Evolutionary conservation across 2,888 invertebrate species (phyloP).

Genomic region (Dolichomitus sp.): DNA sequence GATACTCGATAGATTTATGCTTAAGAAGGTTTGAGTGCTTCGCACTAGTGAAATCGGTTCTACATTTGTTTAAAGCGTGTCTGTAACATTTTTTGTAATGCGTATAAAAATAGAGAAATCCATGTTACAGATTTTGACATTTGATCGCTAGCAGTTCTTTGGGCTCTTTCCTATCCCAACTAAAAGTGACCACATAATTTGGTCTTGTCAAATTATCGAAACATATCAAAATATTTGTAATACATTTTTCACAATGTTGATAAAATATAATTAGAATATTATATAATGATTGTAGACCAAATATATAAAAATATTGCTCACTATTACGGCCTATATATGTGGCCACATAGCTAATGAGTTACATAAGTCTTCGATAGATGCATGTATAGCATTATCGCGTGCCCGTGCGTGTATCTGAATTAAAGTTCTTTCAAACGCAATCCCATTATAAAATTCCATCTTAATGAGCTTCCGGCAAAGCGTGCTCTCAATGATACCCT

Average conservation of each 20-base stretch:
- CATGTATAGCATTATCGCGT: background rate
- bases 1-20: slow-evolving; percentile 8
- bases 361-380: slow-evolving; percentile 48
- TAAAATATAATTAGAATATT: too few species aligned
- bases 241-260: too few species aligned
- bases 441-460: slow-evolving; percentile 75
- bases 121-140: too few species aligned
- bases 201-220: too few species aligned
- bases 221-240: too few species aligned
- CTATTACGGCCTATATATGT: slow-evolving; percentile 27
- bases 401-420: background rate
- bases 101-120: background rate
- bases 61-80: too few species aligned
- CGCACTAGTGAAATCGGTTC: too few species aligned
- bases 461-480: slow-evolving; percentile 75
- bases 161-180: too few species aligned
- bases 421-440: slow-evolving; percentile 17
- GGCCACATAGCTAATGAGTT: slow-evolving; percentile 55
- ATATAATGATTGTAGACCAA: too few species aligned
- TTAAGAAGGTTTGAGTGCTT: background rate
- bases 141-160: too few species aligned
- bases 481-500: slow-evolving; percentile 69
- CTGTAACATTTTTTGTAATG: too few species aligned
- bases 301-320: background rate
- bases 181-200: too few species aligned